Conservation (phyloP, 2,113 vertebrate species). For the Etia nguti region DNA sequence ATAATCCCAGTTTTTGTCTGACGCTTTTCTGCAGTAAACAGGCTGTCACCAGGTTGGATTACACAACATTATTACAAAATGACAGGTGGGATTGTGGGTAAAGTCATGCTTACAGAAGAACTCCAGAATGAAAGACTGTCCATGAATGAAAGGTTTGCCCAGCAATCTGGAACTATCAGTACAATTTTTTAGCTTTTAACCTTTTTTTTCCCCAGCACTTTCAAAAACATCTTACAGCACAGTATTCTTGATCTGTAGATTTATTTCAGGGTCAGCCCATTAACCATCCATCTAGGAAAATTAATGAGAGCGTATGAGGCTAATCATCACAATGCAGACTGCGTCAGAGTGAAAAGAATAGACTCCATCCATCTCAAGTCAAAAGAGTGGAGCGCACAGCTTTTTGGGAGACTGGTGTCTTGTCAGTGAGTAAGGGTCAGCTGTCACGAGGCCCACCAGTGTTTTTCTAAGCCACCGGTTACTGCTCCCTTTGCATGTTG, state of each 20-base stretch:
- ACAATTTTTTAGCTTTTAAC: background rate
- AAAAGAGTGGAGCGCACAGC: background rate
- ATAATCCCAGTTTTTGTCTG: background rate
- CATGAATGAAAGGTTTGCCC: constrained; percentile 16
- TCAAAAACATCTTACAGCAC: background rate
- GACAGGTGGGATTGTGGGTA: background rate
- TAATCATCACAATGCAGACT: background rate
- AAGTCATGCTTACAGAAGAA: background rate
- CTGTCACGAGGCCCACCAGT: constrained; percentile 24
- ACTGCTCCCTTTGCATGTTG: constrained; percentile 29
- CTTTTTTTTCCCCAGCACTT: background rate
- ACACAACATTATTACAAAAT: background rate
- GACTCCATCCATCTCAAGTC: background rate
- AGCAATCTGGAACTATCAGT: background rate
- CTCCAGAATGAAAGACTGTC: constrained; percentile 21
- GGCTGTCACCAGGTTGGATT: background rate
- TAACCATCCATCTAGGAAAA: background rate
- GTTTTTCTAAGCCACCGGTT: constrained; percentile 58
- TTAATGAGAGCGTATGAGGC: background rate
- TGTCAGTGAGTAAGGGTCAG: constrained; percentile 30
- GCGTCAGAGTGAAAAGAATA: background rate
- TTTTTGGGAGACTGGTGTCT: constrained; percentile 3
- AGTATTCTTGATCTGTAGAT: background rate
- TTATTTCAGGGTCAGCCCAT: background rate
- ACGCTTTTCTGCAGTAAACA: background rate